Evolutionary conservation across 2,113 vertebrate species (phyloP).

Genomic region (Microcebus murinus): DNA sequence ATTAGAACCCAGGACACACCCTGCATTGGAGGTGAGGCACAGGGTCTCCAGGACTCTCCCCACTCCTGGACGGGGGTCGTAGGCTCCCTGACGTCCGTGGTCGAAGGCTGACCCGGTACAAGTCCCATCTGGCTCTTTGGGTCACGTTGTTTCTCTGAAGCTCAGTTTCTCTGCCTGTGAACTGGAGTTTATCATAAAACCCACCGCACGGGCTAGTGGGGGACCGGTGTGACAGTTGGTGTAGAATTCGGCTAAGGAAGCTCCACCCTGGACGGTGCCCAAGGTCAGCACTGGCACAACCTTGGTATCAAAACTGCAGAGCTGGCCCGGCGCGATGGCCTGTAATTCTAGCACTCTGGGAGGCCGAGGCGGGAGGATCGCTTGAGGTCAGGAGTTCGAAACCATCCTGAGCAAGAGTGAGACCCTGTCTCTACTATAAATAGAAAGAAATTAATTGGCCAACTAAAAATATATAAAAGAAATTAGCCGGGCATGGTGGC

Average conservation of each 20-base stretch:
- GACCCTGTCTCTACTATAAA: too few species aligned
- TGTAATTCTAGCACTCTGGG: too few species aligned
- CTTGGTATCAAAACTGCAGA: background rate
- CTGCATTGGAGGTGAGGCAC: background rate
- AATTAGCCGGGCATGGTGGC: too few species aligned
- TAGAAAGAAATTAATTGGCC: too few species aligned
- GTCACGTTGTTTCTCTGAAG: background rate
- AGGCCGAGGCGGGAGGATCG: too few species aligned
- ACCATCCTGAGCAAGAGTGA: too few species aligned
- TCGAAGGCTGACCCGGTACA: fast-evolving
- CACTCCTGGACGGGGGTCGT: background rate
- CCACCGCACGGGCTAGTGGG: background rate
- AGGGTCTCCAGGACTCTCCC: background rate
- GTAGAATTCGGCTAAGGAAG: background rate
- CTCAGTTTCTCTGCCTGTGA: background rate
- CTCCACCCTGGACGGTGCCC: background rate
- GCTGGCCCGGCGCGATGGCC: too few species aligned
- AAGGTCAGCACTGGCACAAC: background rate
- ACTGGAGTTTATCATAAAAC: background rate
- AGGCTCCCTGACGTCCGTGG: background rate
- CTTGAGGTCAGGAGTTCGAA: too few species aligned
- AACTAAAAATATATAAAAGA: too few species aligned
- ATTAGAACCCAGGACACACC: background rate
- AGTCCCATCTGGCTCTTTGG: background rate
- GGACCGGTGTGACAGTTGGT: background rate